Conservation (phyloP, 2,888 invertebrate genomes). For the Chymomyza caudatula region DNA sequence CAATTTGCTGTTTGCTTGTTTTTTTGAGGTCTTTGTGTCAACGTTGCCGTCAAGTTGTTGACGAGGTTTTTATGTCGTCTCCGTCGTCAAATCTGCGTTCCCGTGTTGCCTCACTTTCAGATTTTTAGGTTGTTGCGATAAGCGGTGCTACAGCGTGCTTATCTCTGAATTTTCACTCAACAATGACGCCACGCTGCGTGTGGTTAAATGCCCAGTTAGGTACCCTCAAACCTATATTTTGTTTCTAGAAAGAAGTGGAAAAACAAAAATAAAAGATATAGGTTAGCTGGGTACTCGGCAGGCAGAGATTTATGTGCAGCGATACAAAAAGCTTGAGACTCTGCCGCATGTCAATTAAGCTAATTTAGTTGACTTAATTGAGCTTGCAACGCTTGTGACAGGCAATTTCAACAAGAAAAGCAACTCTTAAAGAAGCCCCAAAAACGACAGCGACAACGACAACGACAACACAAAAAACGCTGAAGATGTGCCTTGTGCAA, state of each 20-base stretch:
- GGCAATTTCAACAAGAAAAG: not conserved
- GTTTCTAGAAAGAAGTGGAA: conserved; percentile 8
- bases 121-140: conserved; percentile 49
- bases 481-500: not conserved
- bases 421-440: not conserved
- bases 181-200: conserved; percentile 42
- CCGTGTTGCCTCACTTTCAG: conserved; percentile 7
- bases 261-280: not conserved
- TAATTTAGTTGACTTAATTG: conserved; percentile 67
- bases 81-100: not conserved
- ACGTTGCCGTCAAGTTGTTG: conserved; percentile 38
- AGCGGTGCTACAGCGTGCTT: conserved; percentile 44
- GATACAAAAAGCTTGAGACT: not conserved
- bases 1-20: conserved; percentile 50
- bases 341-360: conserved; percentile 62
- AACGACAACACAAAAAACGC: not conserved
- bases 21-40: conserved; percentile 70
- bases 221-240: conserved; percentile 15
- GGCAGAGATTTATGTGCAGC: not conserved
- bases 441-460: conserved; percentile 4
- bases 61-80: conserved; percentile 16
- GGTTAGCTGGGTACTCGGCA: not conserved
- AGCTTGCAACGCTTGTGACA: conserved; percentile 49
- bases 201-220: conserved; percentile 18
- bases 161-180: conserved; percentile 39